phyloP scores from a whole-genome alignment of 1,140 invertebrate genomes.

The Drosophila leontia region DNA sequence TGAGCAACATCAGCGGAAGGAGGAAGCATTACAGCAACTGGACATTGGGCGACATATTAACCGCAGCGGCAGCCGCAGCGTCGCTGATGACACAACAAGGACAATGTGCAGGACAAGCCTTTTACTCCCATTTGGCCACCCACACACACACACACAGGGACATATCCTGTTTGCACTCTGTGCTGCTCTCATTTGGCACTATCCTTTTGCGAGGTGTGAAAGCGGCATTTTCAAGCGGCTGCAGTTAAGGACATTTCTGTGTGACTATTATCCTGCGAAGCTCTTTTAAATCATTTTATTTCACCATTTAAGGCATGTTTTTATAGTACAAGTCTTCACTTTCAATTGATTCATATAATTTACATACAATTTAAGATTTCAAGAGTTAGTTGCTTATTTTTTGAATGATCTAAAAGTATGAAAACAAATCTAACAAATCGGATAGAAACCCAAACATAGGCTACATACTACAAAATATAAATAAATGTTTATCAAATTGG shows the following conservation, averaged over 20 bases:
- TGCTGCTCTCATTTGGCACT: conserved; percentile 12
- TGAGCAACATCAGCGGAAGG: conserved; percentile 19
- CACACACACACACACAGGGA: background rate
- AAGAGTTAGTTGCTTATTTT: background rate
- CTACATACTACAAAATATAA: background rate
- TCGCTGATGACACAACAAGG: conserved; percentile 53
- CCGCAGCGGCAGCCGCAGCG: conserved; percentile 58
- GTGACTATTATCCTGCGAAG: background rate
- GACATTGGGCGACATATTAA: conserved; percentile 74
- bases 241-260: background rate
- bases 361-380: background rate
- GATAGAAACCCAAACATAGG: background rate
- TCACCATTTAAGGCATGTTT: background rate
- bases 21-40: conserved; percentile 41
- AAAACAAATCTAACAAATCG: background rate
- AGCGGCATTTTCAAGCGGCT: background rate
- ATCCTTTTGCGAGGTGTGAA: conserved; percentile 4
- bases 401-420: background rate
- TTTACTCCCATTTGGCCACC: background rate
- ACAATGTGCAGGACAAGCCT: conserved; percentile 1
- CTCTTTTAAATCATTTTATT: background rate
- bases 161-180: conserved; percentile 19
- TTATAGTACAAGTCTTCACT: background rate
- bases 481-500: conserved; percentile 9
- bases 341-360: background rate